Percentiles rank a stretch among this genome's conserved stretches.
These are phyloP conservation scores for Platorchestia sp. DNA, from an alignment of 1,140 invertebrate species.

Conservation along the genomic window DNA sequence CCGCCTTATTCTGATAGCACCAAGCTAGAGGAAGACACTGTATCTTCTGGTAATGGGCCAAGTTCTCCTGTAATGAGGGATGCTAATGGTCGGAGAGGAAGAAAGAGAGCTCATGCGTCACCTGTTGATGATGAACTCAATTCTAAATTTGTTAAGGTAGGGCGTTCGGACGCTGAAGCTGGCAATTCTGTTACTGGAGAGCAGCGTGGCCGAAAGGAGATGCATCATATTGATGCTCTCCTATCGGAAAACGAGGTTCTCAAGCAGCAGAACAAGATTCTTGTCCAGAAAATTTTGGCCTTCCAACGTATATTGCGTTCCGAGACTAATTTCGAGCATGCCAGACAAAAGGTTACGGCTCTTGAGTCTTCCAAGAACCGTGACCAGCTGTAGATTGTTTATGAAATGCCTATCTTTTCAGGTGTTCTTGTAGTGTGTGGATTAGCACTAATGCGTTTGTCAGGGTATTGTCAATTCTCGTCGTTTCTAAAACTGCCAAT, in stretches of 20 bases:
- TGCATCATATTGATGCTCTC: slow-evolving; percentile 47
- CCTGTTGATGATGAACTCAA: neutral
- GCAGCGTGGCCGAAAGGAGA: neutral
- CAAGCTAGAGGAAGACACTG: neutral
- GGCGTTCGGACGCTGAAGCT: neutral
- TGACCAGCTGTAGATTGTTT: neutral
- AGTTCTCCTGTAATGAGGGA: neutral
- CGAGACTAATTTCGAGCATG: neutral
- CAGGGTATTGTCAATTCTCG: neutral
- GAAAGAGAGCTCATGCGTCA: neutral
- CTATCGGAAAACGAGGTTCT: neutral
- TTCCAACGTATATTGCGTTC: slow-evolving; percentile 19
- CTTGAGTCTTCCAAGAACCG: neutral
- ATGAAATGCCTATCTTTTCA: neutral
- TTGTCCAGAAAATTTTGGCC: slow-evolving; percentile 1
- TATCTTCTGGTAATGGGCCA: neutral
- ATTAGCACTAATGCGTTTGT: neutral
- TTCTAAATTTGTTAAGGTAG: neutral
- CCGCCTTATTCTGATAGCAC: neutral
- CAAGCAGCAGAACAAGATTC: neutral
- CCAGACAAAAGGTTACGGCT: neutral
- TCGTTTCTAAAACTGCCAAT: neutral
- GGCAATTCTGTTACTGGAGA: neutral
- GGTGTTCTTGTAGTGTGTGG: neutral
- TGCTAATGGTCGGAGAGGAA: neutral